Base-by-base conservation (phyloP, 2,113 vertebrate genomes). In the Epinephelus lanceolatus region DNA sequence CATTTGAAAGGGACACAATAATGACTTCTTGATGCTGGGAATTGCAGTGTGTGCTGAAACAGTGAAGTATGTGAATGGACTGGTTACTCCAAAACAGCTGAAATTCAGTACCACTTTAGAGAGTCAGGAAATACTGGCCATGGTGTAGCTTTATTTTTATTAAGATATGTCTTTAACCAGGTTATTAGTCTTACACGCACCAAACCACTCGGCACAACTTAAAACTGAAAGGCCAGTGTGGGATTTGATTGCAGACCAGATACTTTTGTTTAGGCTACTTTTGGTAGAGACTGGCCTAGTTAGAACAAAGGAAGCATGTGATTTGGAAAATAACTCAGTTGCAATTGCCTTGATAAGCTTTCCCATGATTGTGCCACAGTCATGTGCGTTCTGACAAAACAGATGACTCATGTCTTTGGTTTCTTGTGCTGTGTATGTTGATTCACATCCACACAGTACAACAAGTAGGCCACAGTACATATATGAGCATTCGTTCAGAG, bases 281-380 rank as follows among this genome's bases (percentile, higher is more conserved):
- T 61, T 71, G 45, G 42, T 27, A 14, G 14, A 42, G 57, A 47
- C 21, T 81, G 55, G 8, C 69, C 76, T 60, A 42, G 55, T 84
- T 82, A 18, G 18, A 75, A 23, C 49, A 67, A 62, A 53, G 17
- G 11, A 4, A 61, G 27, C 84, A 74, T 81, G 75, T 85, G 81
- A 80, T 77, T 33, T 15, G 23, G 51, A n/a, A 30, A 75, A 73
- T 49, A 52, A 30, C 61, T 17, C n/a, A 15, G 6, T 37, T 8
- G 6, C 19, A 55, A 25, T 25, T 1, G 6, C n/a, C 21, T 42
- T 13, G 72, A 30, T 33, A 18, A 61, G 37, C 63, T 33, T 37
- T 55, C 69, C 70, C 85, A 37, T 79, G 61, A 77, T 66, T 47
- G 11, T 6, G 15, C 2, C 23, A 10, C 14, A 42, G 5, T 10